A percentile compares a stretch with the other conserved stretches of the same genome.
These are phyloP conservation scores for Pomacea maculata DNA, from an alignment of 1,140 invertebrate species.

Conservation along the genomic window DNA sequence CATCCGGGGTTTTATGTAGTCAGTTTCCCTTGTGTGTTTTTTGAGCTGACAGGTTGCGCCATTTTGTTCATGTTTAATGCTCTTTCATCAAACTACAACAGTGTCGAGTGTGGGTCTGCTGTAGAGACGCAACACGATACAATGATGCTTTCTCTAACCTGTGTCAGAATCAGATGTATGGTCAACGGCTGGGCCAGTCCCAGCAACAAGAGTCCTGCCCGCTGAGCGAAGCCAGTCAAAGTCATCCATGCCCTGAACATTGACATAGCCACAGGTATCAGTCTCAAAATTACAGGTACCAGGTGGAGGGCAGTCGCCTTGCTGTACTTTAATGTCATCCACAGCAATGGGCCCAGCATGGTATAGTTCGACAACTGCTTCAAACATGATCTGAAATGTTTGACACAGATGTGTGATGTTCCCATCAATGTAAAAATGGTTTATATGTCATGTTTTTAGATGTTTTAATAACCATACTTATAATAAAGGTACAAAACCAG, in stretches of 20 bases:
- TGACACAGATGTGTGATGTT: neutral
- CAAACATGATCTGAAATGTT: slow-evolving; percentile 51
- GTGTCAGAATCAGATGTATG: slow-evolving; percentile 56
- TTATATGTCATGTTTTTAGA: no score
- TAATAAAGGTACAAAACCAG: no score
- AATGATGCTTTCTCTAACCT: slow-evolving; percentile 30
- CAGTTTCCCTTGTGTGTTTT: no score
- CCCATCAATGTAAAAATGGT: no score
- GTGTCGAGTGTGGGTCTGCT: no score
- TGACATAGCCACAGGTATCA: slow-evolving; percentile 56
- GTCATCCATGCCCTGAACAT: slow-evolving; percentile 37
- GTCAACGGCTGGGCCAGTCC: slow-evolving; percentile 56
- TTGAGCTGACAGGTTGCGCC: no score
- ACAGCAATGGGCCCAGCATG: slow-evolving; percentile 59
- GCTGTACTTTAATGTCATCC: slow-evolving; percentile 53
- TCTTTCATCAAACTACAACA: no score
- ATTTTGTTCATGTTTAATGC: no score
- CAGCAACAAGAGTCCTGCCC: slow-evolving; percentile 44
- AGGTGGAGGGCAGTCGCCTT: slow-evolving; percentile 41
- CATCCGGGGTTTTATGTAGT: no score
- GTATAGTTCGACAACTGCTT: slow-evolving; percentile 49
- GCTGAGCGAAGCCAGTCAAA: slow-evolving; percentile 59
- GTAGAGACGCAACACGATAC: no score
- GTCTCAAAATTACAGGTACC: slow-evolving; percentile 61
- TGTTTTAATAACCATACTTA: no score